Conservation (phyloP, 2,113 vertebrate genomes). For the Siniperca knerii region DNA sequence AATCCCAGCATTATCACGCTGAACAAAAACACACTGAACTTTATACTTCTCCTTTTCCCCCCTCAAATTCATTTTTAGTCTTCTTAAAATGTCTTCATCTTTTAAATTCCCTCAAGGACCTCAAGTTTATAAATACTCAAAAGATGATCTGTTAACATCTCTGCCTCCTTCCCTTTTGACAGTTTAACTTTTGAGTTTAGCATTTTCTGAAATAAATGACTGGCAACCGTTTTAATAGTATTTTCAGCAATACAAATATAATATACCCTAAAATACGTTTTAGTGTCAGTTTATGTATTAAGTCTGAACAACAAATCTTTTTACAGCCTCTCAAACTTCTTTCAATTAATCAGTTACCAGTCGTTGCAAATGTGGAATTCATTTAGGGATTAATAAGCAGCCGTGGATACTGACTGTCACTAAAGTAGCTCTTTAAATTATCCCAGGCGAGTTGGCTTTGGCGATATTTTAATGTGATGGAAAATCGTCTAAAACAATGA, state of each 20-base stretch:
- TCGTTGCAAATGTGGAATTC: not conserved
- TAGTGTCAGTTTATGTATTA: not conserved
- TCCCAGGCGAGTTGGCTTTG: not conserved
- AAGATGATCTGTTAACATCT: not conserved
- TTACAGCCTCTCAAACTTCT: not conserved
- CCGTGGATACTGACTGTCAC: not conserved
- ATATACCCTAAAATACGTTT: too few species aligned
- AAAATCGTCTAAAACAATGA: slow-evolving; percentile 5
- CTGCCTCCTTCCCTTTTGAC: not conserved
- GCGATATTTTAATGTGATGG: not conserved
- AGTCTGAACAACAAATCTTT: not conserved
- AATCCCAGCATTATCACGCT: slow-evolving; percentile 2
- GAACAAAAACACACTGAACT: slow-evolving; percentile 9
- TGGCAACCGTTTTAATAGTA: not conserved
- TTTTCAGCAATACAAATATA: not conserved
- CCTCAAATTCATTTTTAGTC: not conserved
- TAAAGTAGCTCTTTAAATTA: not conserved
- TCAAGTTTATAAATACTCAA: not conserved
- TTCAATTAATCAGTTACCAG: not conserved
- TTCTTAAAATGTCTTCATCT: not conserved
- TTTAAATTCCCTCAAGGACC: not conserved
- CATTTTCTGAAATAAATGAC: not conserved
- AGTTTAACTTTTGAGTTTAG: not conserved
- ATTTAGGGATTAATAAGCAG: not conserved
- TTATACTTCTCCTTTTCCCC: not conserved